Evolutionary conservation across 2,113 vertebrate genomes (phyloP).

Genomic region (Lontra canadensis): DNA sequence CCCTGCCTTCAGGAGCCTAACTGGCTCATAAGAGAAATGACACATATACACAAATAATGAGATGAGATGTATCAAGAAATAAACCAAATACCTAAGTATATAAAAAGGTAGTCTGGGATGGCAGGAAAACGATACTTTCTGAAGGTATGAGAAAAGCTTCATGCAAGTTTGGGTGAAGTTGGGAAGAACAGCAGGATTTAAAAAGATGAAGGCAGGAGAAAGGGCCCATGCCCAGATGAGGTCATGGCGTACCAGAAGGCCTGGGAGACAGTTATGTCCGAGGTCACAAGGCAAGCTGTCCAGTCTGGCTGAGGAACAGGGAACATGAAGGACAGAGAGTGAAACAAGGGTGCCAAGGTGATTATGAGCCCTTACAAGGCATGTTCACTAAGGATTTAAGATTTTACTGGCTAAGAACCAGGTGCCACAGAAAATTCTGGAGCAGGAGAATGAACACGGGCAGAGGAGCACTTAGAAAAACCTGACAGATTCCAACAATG

Average conservation of each 20-base stretch:
- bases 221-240: not conserved
- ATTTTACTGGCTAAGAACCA: not conserved
- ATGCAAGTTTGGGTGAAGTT: not conserved
- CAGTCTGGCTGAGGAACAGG: not conserved
- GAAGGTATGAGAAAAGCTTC: not conserved
- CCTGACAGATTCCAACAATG: not conserved
- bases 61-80: not conserved
- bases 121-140: not conserved
- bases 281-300: not conserved
- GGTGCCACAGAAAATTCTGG: not conserved
- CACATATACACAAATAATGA: not conserved
- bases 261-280: too few species aligned
- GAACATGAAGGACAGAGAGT: not conserved
- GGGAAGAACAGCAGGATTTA: not conserved
- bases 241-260: rapidly evolving
- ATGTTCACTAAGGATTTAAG: not conserved
- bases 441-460: not conserved
- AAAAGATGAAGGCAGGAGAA: not conserved
- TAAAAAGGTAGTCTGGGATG: not conserved
- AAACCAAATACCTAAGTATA: not conserved
- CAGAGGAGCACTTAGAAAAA: not conserved
- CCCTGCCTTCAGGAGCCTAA: not conserved
- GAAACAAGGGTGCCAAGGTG: not conserved
- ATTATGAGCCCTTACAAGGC: not conserved
- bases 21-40: not conserved